Percentiles rank a stretch among this genome's conserved stretches.
These are phyloP conservation scores for Dolichoris vasculosae DNA, from an alignment of 1,140 invertebrate species.

Conservation along the genomic window DNA sequence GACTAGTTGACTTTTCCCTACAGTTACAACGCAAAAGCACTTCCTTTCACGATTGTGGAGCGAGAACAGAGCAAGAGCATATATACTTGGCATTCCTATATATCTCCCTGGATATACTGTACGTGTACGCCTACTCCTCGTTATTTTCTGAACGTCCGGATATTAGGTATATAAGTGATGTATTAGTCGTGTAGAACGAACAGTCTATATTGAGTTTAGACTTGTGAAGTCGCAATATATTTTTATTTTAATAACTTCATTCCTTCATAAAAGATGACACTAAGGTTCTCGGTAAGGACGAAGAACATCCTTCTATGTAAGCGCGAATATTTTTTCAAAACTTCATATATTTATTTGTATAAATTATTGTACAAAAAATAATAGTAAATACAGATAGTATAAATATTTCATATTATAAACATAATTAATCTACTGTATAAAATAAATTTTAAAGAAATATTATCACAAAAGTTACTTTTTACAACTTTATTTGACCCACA, in stretches of 20 bases:
- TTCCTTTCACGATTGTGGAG: conserved; percentile 51
- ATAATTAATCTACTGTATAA: too few relatives aligned
- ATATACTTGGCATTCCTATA: neutral
- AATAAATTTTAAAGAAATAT: too few relatives aligned
- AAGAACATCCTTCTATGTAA: neutral
- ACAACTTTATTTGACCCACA: too few relatives aligned
- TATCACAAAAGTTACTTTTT: too few relatives aligned
- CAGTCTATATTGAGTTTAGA: neutral
- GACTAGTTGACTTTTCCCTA: conserved; percentile 50
- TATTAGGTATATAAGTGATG: conserved; percentile 47
- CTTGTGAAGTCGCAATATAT: neutral
- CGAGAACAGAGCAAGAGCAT: neutral
- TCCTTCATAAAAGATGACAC: conserved; percentile 38
- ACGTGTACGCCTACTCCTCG: conserved; percentile 30
- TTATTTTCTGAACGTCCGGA: conserved; percentile 12
- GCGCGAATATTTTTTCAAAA: neutral
- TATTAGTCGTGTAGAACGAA: neutral
- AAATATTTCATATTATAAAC: too few relatives aligned
- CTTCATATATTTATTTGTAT: too few relatives aligned
- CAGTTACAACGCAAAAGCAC: conserved; percentile 5
- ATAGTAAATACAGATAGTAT: too few relatives aligned
- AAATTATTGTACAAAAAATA: too few relatives aligned
- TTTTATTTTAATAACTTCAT: neutral
- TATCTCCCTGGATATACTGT: neutral
- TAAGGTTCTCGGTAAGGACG: conserved; percentile 53